Conservation (phyloP, 1,140 invertebrate genomes). For the Odontomachus brunneus region DNA sequence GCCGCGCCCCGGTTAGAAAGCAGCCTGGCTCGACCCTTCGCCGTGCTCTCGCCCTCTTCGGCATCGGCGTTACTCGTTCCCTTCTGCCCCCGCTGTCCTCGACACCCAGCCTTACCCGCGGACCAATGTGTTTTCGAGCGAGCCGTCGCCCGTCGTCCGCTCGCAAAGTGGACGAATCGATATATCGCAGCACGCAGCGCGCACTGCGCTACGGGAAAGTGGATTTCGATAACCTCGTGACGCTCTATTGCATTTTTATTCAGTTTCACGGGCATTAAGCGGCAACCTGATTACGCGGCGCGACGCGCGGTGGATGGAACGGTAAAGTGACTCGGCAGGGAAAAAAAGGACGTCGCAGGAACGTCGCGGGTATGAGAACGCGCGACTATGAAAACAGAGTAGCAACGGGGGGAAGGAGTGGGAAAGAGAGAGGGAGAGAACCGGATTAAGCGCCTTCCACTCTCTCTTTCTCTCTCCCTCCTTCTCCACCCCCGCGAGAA, state of each 20-base stretch:
- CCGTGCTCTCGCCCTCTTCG: slow-evolving; percentile 36
- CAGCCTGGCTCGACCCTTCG: slow-evolving; percentile 53
- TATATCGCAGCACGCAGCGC: slow-evolving; percentile 71
- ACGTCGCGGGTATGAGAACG: slow-evolving; percentile 42
- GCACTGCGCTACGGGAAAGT: slow-evolving; percentile 73
- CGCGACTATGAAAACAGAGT: slow-evolving; percentile 65
- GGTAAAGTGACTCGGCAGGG: slow-evolving; percentile 65
- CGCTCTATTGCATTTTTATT: slow-evolving; percentile 79
- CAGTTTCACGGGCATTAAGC: slow-evolving; percentile 78
- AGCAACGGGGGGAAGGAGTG: slow-evolving; percentile 11
- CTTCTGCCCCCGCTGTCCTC: not conserved
- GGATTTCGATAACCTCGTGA: slow-evolving; percentile 79
- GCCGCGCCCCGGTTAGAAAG: slow-evolving; percentile 37
- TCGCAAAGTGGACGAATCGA: slow-evolving; percentile 65
- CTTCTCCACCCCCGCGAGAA: slow-evolving; percentile 5
- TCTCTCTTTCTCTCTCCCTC: too few species aligned
- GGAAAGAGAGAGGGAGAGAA: slow-evolving; percentile 50
- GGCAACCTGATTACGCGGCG: slow-evolving; percentile 74
- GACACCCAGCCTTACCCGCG: not conserved
- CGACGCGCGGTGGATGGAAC: slow-evolving; percentile 68
- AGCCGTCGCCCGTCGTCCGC: slow-evolving; percentile 59
- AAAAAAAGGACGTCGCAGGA: slow-evolving; percentile 28
- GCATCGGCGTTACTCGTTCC: slow-evolving; percentile 15
- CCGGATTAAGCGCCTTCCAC: slow-evolving; percentile 49
- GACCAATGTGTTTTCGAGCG: slow-evolving; percentile 66